These are phyloP conservation scores for Nothoprocta perdicaria DNA, from an alignment of 2,113 vertebrate species.

Conservation along the genomic window DNA sequence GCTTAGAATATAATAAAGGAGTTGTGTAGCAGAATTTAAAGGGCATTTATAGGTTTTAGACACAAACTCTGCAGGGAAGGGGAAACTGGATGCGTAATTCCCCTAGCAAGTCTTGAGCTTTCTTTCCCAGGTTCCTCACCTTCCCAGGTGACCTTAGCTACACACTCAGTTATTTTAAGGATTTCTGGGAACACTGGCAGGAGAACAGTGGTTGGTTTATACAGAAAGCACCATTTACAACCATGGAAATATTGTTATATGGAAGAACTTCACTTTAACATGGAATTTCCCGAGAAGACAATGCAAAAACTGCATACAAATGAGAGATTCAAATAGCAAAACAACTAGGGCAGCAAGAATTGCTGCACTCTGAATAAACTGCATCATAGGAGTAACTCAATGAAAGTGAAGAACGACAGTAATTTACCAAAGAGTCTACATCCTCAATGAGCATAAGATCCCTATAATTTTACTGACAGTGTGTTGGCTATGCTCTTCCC, in stretches of 20 bases:
- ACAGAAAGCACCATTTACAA: not conserved
- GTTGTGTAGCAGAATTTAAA: not conserved
- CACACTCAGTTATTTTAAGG: not conserved
- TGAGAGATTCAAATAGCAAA: not conserved
- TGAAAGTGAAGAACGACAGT: slow-evolving; percentile 54
- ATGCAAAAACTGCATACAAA: not conserved
- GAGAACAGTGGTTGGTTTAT: not conserved
- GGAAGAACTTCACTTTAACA: not conserved
- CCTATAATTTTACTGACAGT: slow-evolving; percentile 41
- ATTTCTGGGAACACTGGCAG: not conserved
- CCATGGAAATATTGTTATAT: not conserved
- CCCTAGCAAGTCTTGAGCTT: not conserved
- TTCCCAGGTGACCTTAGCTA: not conserved
- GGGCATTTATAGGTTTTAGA: not conserved
- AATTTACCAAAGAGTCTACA: slow-evolving; percentile 52
- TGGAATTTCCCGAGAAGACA: not conserved
- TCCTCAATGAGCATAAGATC: slow-evolving; percentile 39
- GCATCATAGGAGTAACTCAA: slow-evolving; percentile 3
- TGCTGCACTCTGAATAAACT: slow-evolving; percentile 7
- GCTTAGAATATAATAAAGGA: not conserved
- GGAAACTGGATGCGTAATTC: not conserved
- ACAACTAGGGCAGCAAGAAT: not conserved
- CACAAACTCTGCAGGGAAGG: not conserved
- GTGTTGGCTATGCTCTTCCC: slow-evolving; percentile 5
- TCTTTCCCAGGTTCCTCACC: not conserved